A percentile compares a stretch with the other conserved stretches of the same genome.
Evolutionary conservation across 1,140 invertebrate genomes (phyloP).

Genomic region (Lasioglossum albipes): DNA sequence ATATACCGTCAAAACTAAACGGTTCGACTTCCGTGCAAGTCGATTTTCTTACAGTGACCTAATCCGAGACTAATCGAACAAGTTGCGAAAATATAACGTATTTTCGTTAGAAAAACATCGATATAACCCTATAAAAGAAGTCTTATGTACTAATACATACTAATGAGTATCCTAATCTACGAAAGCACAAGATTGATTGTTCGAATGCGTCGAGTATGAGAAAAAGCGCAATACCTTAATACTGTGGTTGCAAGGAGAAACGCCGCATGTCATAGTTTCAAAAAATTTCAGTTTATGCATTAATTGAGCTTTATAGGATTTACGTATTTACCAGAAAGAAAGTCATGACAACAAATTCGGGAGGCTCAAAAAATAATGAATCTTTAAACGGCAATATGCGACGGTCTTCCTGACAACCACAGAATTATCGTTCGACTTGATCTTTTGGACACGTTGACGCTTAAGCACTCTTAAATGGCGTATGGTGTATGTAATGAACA

Average conservation of each 20-base stretch:
- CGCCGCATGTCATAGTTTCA: too few relatives aligned
- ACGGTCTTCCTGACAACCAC: too few relatives aligned
- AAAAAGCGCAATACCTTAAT: too few relatives aligned
- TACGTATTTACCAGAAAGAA: too few relatives aligned
- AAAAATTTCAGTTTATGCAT: too few relatives aligned
- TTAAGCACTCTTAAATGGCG: constrained; percentile 4
- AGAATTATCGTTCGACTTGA: too few relatives aligned
- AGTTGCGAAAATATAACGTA: constrained; percentile 5
- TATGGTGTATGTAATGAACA: too few relatives aligned
- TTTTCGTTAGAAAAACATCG: constrained; percentile 7
- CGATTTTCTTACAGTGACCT: background rate
- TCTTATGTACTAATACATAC: background rate
- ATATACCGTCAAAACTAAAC: background rate
- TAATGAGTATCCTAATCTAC: background rate
- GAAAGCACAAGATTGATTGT: constrained; percentile 15
- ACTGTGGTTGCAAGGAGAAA: too few relatives aligned
- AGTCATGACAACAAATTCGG: too few relatives aligned
- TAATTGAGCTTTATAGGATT: too few relatives aligned
- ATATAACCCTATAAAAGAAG: background rate
- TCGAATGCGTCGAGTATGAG: constrained; percentile 3
- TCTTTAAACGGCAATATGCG: too few relatives aligned
- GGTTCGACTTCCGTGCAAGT: background rate
- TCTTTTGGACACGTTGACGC: background rate
- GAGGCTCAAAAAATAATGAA: too few relatives aligned
- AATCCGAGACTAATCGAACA: background rate